A percentile compares a stretch with the other conserved stretches of the same genome.
phyloP scores from a whole-genome alignment of 2,797 vertebrate species.

The Malacoraja senta region DNA sequence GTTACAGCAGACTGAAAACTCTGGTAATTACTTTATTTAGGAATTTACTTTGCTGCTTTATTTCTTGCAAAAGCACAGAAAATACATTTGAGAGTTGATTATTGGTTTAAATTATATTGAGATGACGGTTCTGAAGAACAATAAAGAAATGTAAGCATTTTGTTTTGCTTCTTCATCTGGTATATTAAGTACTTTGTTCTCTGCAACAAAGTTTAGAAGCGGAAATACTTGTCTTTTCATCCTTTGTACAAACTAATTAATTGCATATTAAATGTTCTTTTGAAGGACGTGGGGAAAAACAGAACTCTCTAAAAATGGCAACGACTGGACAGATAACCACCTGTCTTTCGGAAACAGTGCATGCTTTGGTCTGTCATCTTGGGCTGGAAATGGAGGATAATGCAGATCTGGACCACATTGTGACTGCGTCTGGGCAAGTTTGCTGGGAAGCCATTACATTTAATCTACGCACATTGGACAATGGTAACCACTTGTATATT shows the following conservation, averaged over 20 bases:
- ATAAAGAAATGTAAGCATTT: no score
- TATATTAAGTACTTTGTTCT: not conserved
- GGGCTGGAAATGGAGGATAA: constrained; percentile 54
- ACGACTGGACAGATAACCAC: constrained; percentile 44
- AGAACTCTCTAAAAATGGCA: constrained; percentile 47
- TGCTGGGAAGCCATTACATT: constrained; percentile 53
- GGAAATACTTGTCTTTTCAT: not conserved
- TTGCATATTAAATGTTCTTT: not conserved
- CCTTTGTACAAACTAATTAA: not conserved
- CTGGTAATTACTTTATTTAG: no score
- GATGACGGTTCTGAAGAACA: no score
- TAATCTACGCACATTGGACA: constrained; percentile 45
- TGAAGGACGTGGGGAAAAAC: not conserved
- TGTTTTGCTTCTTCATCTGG: no score
- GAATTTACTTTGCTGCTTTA: no score
- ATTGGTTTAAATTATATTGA: no score
- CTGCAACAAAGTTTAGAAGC: not conserved
- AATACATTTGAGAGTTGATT: no score
- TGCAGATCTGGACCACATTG: constrained; percentile 46
- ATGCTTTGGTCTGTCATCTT: constrained; percentile 55
- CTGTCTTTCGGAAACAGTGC: constrained; percentile 59
- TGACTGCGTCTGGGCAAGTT: constrained; percentile 49
- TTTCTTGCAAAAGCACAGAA: no score
- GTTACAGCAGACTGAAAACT: no score
- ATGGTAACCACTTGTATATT: constrained; percentile 49